A percentile compares a stretch with the other conserved stretches of the same genome.
Evolutionary conservation across 2,888 invertebrate species (phyloP).

Genomic region (Microctonus aethiopoides): DNA sequence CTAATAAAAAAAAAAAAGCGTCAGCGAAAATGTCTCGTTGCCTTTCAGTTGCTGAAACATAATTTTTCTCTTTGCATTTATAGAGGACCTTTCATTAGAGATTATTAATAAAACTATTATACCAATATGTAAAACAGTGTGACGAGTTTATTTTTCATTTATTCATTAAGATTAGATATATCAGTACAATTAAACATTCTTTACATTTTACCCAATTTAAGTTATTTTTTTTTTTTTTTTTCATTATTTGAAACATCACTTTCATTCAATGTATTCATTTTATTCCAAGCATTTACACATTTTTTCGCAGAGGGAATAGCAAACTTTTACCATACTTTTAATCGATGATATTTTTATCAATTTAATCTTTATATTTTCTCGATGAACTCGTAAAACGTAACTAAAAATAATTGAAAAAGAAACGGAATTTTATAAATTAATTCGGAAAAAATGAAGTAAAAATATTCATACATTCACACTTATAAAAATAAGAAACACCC

Average conservation of each 20-base stretch:
- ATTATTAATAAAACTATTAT: background rate
- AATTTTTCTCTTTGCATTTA: background rate
- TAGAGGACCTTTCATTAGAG: background rate
- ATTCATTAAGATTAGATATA: constrained; percentile 57
- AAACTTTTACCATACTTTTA: constrained; percentile 36
- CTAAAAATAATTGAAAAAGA: constrained; percentile 15
- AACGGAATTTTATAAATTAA: constrained; percentile 42
- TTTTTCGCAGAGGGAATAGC: constrained; percentile 24
- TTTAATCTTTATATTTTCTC: constrained; percentile 8
- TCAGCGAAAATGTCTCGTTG: too few species aligned
- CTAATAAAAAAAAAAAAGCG: too few species aligned
- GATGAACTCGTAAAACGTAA: constrained; percentile 43
- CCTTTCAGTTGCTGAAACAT: background rate
- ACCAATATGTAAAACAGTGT: background rate
- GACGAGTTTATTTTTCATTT: constrained; percentile 46
- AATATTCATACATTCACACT: constrained; percentile 60
- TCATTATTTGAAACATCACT: constrained; percentile 33
- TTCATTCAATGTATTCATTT: constrained; percentile 38
- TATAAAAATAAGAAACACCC: constrained; percentile 66
- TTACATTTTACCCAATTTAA: constrained; percentile 52
- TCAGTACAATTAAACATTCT: constrained; percentile 37
- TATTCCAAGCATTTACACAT: constrained; percentile 42
- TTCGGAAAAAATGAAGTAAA: constrained; percentile 40
- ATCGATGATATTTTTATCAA: too few species aligned
- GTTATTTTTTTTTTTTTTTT: constrained; percentile 41